Base-by-base conservation (phyloP, 2,113 vertebrate species). In the Aplodontia rufa region DNA sequence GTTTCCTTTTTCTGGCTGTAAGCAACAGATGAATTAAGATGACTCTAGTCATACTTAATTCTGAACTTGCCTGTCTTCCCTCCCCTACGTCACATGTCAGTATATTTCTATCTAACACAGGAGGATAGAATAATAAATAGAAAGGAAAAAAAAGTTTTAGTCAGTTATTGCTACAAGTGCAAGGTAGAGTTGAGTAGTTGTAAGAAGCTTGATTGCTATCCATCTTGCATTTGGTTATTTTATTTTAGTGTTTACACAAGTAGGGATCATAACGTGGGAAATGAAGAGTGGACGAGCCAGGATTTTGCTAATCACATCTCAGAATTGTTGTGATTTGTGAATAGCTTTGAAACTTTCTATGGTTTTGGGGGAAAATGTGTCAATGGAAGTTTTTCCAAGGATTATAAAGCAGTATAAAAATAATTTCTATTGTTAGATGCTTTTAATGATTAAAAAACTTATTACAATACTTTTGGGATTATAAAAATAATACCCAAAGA, bases 11-110 rank as follows among this genome's bases (percentile, higher is more conserved):
- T 87, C 42, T 93, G 74, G 22, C 13, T 76, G 16, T 93, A 66
- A 90, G 40, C 55, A 93, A 16, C 49, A 91, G 58, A 71, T 85
- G 58, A 92, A 80, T 74, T 92, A 89, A 58, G 30, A 14, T 58
- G 64, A 92, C 40, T 22, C n/a, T 22, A 20, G 10, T 83, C 53
- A 78, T 84, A 72, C 28, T 30, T 82, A 79, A 74, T 94, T 96
- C 45, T 80, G 42, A 94, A 74, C 5, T 72, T 80, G 35, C 14
- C 28, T 8, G 1, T 40, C 72, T 76, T 90, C 32, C 26, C 7
- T 30, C 40, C 60, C 64, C 62, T 5, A 60, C 40, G 30, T 55
- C 74, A 80, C 30, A 20, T 76, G 40, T 58, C 35, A 66, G 8
- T 20, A 7, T 82, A 37, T 71, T 53, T 64, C 37, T 84, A 16